Evolutionary conservation across 2,888 invertebrate species (phyloP), one percentile per base, ranked within the genome.

Genomic region (Ganaspis brasiliensis): DNA sequence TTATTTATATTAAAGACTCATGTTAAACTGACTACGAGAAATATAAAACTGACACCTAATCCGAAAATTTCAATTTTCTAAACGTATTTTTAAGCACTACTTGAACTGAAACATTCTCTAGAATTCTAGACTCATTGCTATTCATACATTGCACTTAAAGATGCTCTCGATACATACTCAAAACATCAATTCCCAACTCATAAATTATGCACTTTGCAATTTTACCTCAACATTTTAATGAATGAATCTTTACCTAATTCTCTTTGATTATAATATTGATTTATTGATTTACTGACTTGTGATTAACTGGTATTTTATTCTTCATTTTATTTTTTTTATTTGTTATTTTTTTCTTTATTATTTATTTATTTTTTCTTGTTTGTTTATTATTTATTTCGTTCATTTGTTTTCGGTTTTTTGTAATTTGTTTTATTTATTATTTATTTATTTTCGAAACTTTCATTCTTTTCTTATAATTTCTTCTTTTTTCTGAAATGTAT

Each of bases 1-100:
- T 73, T 79, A 78, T 56, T 71, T 78, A 16, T 45, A 67, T 67
- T 45, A 67, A 4, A 67, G 45, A 24, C 19, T 52, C 52, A n/a
- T 52, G 9, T 52, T 52, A 52, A 52, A n/a, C 19, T 52, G 52
- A 52, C 52, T 52, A 19, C n/a, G 52, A 52, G 19, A 52, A 52
- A 49, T 49, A 49, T 40, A 40, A 45, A 63, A 19, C 14, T 21
- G 6, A 21, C n/a, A 31, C 31, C 31, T 31, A 31, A 31, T 31
- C 31, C 31, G 6, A 61, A 61, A 63, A 67, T 9, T n/a, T n/a
- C 14, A 67, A 24, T 9, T 45, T 24, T 45, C 9, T 40, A 59
- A 59, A 59, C 26, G 6, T 2, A 26, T n/a, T 9, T 26, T 59
- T 26, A 59, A 31, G n/a, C 26, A 8, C 26, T 14, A 59, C 16